Percentiles rank a stretch among this genome's conserved stretches.
phyloP scores from a whole-genome alignment of 2,888 invertebrate genomes.

The Eretmocerus hayati region DNA sequence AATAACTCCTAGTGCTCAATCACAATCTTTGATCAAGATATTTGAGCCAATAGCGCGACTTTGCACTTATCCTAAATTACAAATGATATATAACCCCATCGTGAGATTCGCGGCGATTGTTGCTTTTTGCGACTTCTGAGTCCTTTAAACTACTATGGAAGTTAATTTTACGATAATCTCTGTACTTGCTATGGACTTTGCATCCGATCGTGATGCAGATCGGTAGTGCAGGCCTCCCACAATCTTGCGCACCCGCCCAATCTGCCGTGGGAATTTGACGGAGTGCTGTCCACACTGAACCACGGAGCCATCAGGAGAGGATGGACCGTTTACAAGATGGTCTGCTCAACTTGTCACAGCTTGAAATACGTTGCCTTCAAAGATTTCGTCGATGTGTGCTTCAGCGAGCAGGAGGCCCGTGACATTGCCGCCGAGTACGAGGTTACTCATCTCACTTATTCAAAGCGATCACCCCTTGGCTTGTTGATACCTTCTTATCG shows the following conservation, averaged over 20 bases:
- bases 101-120: too few relatives aligned
- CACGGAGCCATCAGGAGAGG: slow-evolving; percentile 80
- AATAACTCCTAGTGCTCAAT: too few relatives aligned
- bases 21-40: too few relatives aligned
- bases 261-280: slow-evolving; percentile 77
- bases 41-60: too few relatives aligned
- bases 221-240: slow-evolving; percentile 66
- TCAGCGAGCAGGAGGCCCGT: slow-evolving; percentile 90
- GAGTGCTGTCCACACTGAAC: slow-evolving; percentile 69
- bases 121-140: too few relatives aligned
- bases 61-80: too few relatives aligned
- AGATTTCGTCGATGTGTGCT: slow-evolving; percentile 78
- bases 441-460: too few relatives aligned
- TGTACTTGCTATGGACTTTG: too few relatives aligned
- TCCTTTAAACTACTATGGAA: too few relatives aligned
- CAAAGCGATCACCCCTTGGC: too few relatives aligned
- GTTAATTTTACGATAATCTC: too few relatives aligned
- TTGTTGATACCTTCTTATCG: too few relatives aligned
- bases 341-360: slow-evolving; percentile 96
- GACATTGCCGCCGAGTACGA: slow-evolving; percentile 82
- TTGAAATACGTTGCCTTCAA: slow-evolving; percentile 84
- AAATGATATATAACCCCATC: neutral
- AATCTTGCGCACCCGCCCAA: slow-evolving; percentile 69
- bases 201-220: neutral
- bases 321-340: slow-evolving; percentile 94